Evolutionary conservation across 2,888 invertebrate species (phyloP), one percentile per base, ranked within the genome.

Genomic region (Serrognathus titanus): DNA sequence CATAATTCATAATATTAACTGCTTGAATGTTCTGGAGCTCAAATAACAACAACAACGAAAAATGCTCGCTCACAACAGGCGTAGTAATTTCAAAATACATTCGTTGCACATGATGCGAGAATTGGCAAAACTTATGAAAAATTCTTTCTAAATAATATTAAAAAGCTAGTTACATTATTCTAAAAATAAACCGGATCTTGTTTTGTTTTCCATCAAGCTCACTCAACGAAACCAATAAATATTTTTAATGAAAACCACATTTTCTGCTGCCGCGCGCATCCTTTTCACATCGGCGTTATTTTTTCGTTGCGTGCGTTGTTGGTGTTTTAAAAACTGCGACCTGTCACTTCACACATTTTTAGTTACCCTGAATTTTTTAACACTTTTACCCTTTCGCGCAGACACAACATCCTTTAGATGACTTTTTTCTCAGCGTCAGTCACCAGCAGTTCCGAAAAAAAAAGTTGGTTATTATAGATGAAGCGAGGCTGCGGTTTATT

Each of bases 341-440:
- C 62, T 67, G 68, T 71, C 71, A 66, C 55, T 70, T 69, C 66
- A 63, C 70, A 64, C 67, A 59, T 67, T 66, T 61, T 63, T 59
- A 63, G 56, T 61, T 61, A 60, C 63, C 54, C 62, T 55, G 61
- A 59, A 63, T 65, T 69, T 69, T 71, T 66, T 64, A 66, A 67
- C 63, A 59, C 63, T 64, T 68, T 68, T 63, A 71, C 71, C 71
- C 71, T 71, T 71, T 66, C 50, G 55, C 50, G 55, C 55, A 71
- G 71, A 71, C 71, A 71, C 67, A 71, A 71, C 71, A 71, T 71
- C 71, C 71, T 71, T 68, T 65, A 61, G 66, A 63, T 51, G 63
- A 53, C 49, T 47, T 54, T 54, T 59, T 60, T 59, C 36, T 20
- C 51, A 55, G 51, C 38, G 51, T 60, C 60, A 58, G 45, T 60